phyloP scores from a whole-genome alignment of 2,797 vertebrate species.

The Protonibea diacanthus region DNA sequence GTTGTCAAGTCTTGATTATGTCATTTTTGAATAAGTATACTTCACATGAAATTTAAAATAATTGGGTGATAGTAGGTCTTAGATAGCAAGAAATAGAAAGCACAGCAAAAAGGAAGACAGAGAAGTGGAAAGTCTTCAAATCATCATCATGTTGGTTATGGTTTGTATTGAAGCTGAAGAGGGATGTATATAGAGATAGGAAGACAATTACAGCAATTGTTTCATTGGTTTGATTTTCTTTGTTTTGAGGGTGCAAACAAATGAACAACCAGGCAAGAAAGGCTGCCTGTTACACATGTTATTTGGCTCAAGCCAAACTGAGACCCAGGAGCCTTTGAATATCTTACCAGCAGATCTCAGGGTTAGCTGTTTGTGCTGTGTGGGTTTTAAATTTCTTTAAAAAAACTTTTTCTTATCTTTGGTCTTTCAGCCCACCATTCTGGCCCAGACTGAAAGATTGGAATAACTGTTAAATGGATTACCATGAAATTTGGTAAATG shows the following conservation, averaged over 20 bases:
- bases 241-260: background rate
- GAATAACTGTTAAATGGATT: background rate
- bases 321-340: background rate
- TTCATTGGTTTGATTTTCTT: background rate
- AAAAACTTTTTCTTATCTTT: no score
- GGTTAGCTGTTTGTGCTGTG: background rate
- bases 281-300: background rate
- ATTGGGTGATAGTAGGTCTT: constrained; percentile 13
- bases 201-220: background rate
- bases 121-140: background rate
- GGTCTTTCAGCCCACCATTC: background rate
- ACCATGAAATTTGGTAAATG: background rate
- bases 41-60: constrained; percentile 22
- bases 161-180: background rate
- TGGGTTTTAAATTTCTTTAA: background rate
- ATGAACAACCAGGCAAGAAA: background rate
- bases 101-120: background rate
- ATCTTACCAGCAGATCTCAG: background rate
- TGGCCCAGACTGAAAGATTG: constrained; percentile 1
- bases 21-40: constrained; percentile 51
- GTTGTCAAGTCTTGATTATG: constrained; percentile 55
- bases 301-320: background rate
- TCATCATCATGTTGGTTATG: background rate
- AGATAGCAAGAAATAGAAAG: constrained; percentile 12
- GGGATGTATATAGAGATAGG: background rate